Conservation (phyloP, 2,113 vertebrate genomes). For the Porphyrio hochstetteri region DNA sequence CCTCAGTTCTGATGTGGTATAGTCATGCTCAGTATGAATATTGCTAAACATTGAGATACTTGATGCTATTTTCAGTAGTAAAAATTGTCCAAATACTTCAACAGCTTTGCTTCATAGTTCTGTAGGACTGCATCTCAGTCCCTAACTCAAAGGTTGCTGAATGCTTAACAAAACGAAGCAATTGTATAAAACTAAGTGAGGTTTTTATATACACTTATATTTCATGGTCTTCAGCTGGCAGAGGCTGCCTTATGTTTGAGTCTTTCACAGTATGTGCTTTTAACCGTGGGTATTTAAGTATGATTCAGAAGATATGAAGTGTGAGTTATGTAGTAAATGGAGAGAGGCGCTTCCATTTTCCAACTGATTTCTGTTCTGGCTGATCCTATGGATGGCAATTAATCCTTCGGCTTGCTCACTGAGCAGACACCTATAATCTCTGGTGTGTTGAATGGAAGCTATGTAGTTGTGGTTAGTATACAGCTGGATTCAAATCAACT, state of each 20-base stretch:
- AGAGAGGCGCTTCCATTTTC: not conserved
- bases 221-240: not conserved
- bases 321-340: not conserved
- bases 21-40: not conserved
- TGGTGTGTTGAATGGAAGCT: not conserved
- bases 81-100: not conserved
- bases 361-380: too few species aligned
- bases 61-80: not conserved
- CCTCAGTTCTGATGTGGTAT: not conserved
- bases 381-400: not conserved
- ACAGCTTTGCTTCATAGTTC: not conserved
- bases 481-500: not conserved
- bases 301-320: not conserved
- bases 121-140: not conserved
- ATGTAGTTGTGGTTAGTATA: not conserved
- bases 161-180: not conserved
- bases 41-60: not conserved
- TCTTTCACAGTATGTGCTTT: not conserved
- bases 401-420: not conserved
- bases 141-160: not conserved
- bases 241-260: not conserved
- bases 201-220: not conserved
- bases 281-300: not conserved
- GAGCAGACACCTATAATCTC: not conserved
- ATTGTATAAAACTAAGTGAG: not conserved